These are phyloP conservation scores for Eupeodes latifasciatus DNA, from an alignment of 2,888 invertebrate species.

Conservation along the genomic window DNA sequence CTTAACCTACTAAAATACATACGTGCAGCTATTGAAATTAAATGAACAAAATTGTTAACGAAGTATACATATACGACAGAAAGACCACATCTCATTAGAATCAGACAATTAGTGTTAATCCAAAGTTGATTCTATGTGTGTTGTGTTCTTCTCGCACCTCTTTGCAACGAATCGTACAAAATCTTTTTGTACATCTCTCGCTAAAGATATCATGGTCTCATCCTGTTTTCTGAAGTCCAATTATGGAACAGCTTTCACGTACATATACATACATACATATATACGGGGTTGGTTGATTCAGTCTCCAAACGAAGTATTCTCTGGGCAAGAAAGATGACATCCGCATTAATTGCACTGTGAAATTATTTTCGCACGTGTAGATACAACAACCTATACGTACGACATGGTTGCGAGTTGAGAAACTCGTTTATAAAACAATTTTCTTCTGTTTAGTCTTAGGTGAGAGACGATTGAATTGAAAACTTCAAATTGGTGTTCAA, in stretches of 20 bases:
- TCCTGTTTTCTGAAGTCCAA: constrained; percentile 6
- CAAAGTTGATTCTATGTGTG: background rate
- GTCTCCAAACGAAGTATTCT: background rate
- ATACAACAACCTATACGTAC: no score
- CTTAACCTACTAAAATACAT: no score
- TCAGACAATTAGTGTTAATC: background rate
- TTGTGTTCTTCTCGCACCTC: background rate
- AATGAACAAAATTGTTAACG: no score
- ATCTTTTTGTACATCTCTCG: background rate
- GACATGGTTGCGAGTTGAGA: background rate
- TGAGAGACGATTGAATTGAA: background rate
- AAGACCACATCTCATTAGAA: background rate
- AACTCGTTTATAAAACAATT: background rate
- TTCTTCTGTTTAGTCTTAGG: constrained; percentile 1
- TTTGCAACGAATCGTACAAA: background rate
- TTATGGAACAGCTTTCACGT: background rate
- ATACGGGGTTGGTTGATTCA: no score
- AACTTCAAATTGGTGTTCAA: background rate
- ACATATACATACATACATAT: background rate
- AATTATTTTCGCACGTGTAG: background rate
- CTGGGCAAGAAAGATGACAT: background rate
- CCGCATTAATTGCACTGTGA: background rate
- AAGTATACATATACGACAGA: no score
- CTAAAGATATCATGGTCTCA: background rate
- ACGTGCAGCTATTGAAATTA: no score